Conservation (phyloP, 64 coral and sea anemone genomes). For the Platygyra sinensis region DNA sequence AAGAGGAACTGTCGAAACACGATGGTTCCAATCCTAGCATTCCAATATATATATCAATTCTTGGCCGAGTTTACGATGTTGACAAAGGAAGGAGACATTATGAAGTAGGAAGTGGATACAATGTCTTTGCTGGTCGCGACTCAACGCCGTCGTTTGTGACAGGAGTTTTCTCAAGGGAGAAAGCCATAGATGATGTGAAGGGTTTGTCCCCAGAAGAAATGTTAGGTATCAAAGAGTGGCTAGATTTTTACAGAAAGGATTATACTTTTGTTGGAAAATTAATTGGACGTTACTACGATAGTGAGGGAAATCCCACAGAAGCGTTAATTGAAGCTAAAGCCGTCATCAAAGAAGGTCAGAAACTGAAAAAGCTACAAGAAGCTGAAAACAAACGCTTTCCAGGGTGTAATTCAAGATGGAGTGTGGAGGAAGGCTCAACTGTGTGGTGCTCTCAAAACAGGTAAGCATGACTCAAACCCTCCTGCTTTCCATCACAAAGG, state of each 20-base stretch:
- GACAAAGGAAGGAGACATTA: conserved; percentile 81
- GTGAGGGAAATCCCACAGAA: conserved; percentile 76
- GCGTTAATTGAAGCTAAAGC: conserved; percentile 66
- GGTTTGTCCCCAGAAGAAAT: conserved; percentile 77
- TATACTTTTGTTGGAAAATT: conserved; percentile 85
- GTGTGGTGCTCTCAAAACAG: conserved; percentile 91
- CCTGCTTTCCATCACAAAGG: too few relatives aligned
- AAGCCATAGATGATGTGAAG: conserved; percentile 86
- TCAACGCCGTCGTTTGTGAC: conserved; percentile 90
- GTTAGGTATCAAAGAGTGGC: conserved; percentile 85
- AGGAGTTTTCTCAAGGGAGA: conserved; percentile 68
- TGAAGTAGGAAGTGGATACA: conserved; percentile 73
- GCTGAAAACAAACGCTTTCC: conserved; percentile 69
- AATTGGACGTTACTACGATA: conserved; percentile 89
- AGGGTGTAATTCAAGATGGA: conserved; percentile 90
- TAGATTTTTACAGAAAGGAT: conserved; percentile 94
- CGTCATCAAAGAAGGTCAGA: conserved; percentile 82
- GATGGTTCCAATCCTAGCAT: conserved; percentile 75
- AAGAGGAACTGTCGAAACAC: conserved; percentile 73
- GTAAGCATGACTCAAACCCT: conserved; percentile 14
- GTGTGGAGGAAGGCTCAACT: conserved; percentile 68
- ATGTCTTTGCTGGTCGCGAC: conserved; percentile 86
- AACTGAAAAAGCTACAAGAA: conserved; percentile 68
- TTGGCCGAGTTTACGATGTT: conserved; percentile 84
- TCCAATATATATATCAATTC: conserved; percentile 77